A percentile compares a stretch with the other conserved stretches of the same genome.
Conservation (phyloP, 2,888 invertebrate species). For the Acanthosepion esculentum region DNA sequence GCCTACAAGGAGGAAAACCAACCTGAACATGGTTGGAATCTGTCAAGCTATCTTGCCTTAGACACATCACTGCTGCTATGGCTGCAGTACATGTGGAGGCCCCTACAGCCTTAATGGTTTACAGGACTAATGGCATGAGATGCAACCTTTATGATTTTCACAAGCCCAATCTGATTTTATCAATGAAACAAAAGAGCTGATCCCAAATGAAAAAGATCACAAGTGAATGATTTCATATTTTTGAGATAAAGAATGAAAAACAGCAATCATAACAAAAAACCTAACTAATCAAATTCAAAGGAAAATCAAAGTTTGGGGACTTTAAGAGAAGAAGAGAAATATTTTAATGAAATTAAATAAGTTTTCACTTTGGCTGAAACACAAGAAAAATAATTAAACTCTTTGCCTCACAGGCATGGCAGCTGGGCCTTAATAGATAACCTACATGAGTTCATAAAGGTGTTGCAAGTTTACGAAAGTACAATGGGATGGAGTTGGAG, state of each 20-base stretch:
- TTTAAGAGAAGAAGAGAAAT: background rate
- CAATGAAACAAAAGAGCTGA: background rate
- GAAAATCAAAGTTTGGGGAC: background rate
- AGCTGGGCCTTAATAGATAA: background rate
- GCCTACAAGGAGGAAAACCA: too few species aligned
- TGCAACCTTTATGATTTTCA: background rate
- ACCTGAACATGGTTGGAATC: too few species aligned
- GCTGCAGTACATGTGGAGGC: too few species aligned
- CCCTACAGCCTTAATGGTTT: too few species aligned
- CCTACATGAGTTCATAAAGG: background rate
- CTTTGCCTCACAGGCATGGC: background rate
- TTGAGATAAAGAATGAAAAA: background rate
- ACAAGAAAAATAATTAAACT: background rate
- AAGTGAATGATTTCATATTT: background rate
- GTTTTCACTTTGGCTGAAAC: background rate
- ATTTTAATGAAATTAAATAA: constrained; percentile 33
- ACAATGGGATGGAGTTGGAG: background rate
- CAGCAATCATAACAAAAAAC: too few species aligned
- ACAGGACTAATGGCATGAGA: too few species aligned
- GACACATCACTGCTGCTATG: too few species aligned
- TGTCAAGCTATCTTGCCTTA: too few species aligned
- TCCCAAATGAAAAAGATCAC: background rate
- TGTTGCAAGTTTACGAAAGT: background rate
- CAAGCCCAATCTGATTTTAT: background rate
- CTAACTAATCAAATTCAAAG: background rate